A percentile compares a stretch with the other conserved stretches of the same genome.
Evolutionary conservation across 2,797 vertebrate genomes (phyloP).

Genomic region (Urosaurus nigricauda): DNA sequence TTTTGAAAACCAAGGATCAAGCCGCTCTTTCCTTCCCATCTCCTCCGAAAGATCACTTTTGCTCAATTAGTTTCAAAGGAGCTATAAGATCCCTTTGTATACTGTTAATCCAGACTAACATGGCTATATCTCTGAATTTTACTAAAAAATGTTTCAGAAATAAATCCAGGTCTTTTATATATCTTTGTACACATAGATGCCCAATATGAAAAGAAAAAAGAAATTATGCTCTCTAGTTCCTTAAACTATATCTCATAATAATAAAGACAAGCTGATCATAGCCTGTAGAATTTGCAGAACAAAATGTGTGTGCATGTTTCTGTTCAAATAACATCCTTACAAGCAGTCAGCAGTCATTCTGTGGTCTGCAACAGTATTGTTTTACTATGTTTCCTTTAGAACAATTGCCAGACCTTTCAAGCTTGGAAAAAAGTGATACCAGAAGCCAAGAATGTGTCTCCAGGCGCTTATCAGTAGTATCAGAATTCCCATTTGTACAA

Average conservation of each 20-base stretch:
- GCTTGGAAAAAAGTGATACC: slow-evolving; percentile 82
- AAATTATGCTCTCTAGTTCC: background rate
- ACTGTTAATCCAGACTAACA: no score
- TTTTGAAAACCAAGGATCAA: no score
- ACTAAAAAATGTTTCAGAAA: background rate
- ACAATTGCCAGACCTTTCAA: slow-evolving; percentile 77
- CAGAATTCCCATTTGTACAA: slow-evolving; percentile 85
- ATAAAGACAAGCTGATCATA: background rate
- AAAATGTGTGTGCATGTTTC: background rate
- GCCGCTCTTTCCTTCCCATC: no score
- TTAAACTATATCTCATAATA: background rate
- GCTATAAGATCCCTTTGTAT: no score
- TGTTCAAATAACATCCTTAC: background rate
- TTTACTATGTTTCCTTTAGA: slow-evolving; percentile 26
- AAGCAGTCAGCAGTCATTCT: background rate
- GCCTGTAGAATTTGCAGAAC: background rate
- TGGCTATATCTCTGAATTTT: no score
- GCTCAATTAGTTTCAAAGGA: no score
- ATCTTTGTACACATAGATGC: background rate
- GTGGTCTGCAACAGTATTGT: slow-evolving; percentile 23
- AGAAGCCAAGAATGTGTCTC: slow-evolving; percentile 86
- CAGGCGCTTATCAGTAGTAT: slow-evolving; percentile 88
- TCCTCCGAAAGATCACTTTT: no score
- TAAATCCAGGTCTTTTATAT: background rate
- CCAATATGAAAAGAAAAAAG: background rate